Conservation (phyloP, 1,140 invertebrate genomes). For the Diachasma alloeum region DNA sequence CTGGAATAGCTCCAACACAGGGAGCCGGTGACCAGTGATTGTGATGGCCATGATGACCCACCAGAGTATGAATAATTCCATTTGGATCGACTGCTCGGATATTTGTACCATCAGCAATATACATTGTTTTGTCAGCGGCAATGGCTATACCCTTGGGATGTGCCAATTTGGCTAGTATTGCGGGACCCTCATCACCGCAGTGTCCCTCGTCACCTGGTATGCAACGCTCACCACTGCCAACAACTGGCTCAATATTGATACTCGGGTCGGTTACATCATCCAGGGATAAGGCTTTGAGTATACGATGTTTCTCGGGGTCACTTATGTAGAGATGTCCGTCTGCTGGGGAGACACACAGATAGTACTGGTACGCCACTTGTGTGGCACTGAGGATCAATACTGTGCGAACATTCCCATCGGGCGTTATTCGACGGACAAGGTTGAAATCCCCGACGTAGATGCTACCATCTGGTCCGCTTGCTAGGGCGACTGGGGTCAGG, state of each 20-base stretch:
- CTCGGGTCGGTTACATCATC: slow-evolving; percentile 82
- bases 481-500: slow-evolving; percentile 90
- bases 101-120: slow-evolving; percentile 93
- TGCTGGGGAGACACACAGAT: slow-evolving; percentile 92
- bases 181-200: slow-evolving; percentile 93
- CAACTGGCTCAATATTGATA: slow-evolving; percentile 88
- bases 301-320: slow-evolving; percentile 92
- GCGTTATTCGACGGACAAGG: slow-evolving; percentile 89
- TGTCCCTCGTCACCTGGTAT: slow-evolving; percentile 89
- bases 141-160: slow-evolving; percentile 98
- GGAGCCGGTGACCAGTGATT: slow-evolving; percentile 91
- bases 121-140: slow-evolving; percentile 89
- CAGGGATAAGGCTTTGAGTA: slow-evolving; percentile 77
- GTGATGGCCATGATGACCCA: slow-evolving; percentile 91
- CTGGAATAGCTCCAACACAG: slow-evolving; percentile 81
- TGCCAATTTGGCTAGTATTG: slow-evolving; percentile 87
- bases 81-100: slow-evolving; percentile 89
- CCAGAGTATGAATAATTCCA: slow-evolving; percentile 93
- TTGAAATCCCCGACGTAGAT: slow-evolving; percentile 98
- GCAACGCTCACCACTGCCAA: slow-evolving; percentile 95
- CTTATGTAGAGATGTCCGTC: slow-evolving; percentile 96
- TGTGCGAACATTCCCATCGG: slow-evolving; percentile 90
- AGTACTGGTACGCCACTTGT: slow-evolving; percentile 94
- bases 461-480: slow-evolving; percentile 94
- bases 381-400: slow-evolving; percentile 91